phyloP scores from a whole-genome alignment of 2,888 invertebrate species.

The Blera fallax region DNA sequence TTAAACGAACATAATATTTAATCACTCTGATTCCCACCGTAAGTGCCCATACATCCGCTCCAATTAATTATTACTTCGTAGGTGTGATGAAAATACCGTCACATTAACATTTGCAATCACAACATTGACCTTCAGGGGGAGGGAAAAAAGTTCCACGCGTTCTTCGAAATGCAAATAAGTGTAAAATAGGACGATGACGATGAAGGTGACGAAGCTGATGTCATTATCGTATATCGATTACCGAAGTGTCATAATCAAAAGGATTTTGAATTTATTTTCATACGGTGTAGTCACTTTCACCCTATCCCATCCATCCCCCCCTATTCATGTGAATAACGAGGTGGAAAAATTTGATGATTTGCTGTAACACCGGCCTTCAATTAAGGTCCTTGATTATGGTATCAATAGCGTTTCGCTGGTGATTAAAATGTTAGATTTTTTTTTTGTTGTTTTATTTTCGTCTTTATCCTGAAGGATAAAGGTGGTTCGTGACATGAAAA shows the following conservation, averaged over 20 bases:
- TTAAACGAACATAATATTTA: too few relatives aligned
- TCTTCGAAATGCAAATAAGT: slow-evolving; percentile 13
- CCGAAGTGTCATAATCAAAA: not conserved
- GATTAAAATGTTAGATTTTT: slow-evolving; percentile 31
- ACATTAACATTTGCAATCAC: slow-evolving; percentile 9
- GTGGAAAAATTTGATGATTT: slow-evolving; percentile 44
- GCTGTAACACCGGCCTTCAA: slow-evolving; percentile 41
- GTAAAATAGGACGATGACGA: slow-evolving; percentile 8
- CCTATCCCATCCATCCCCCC: not conserved
- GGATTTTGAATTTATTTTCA: not conserved
- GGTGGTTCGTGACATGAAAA: slow-evolving; percentile 40
- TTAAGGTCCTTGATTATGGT: slow-evolving; percentile 39
- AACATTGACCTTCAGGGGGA: slow-evolving; percentile 16
- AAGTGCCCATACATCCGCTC: not conserved
- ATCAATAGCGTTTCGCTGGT: slow-evolving; percentile 29
- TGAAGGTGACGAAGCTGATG: slow-evolving; percentile 10
- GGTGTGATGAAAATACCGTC: not conserved
- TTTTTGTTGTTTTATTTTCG: not conserved
- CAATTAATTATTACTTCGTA: slow-evolving; percentile 1
- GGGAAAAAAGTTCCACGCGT: not conserved
- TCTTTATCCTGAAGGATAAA: not conserved
- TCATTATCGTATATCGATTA: slow-evolving; percentile 30
- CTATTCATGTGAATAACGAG: slow-evolving; percentile 32
- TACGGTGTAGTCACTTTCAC: not conserved
- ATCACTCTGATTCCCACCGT: not conserved